phyloP scores from a whole-genome alignment of 2,888 invertebrate species.

The Nowickia ferox region DNA sequence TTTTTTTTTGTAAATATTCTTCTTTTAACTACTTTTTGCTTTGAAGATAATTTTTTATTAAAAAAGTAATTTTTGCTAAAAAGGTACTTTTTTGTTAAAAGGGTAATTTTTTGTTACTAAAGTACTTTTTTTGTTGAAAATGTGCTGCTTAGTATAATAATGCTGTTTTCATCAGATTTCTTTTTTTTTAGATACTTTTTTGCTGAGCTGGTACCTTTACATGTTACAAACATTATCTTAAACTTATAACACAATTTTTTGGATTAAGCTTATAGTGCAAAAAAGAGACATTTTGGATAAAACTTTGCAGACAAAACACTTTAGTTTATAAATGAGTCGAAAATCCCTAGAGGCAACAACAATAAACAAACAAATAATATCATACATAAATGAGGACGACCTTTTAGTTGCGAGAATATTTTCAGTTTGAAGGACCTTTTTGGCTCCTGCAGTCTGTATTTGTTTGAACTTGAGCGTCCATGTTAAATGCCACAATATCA shows the following conservation, averaged over 20 bases:
- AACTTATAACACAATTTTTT: background rate
- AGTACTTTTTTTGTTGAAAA: too few relatives aligned
- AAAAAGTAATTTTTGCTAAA: too few relatives aligned
- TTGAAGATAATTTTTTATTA: too few relatives aligned
- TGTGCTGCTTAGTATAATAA: too few relatives aligned
- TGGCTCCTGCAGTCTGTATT: background rate
- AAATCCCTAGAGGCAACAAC: conserved; percentile 73
- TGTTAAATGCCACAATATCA: conserved; percentile 50
- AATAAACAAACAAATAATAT: conserved; percentile 61
- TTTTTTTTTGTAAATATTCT: too few relatives aligned
- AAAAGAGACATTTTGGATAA: conserved; percentile 60
- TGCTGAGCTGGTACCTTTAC: too few relatives aligned
- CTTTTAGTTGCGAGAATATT: conserved; percentile 21
- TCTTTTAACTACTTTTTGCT: too few relatives aligned
- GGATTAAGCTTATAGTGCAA: background rate
- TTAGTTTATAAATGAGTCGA: conserved; percentile 70
- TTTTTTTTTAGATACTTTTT: too few relatives aligned
- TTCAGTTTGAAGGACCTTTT: conserved; percentile 33
- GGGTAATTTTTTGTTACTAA: too few relatives aligned
- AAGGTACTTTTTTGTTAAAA: too few relatives aligned
- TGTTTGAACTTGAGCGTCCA: conserved; percentile 1
- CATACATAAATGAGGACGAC: conserved; percentile 58
- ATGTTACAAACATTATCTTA: background rate
- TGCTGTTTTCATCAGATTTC: too few relatives aligned
- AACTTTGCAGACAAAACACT: conserved; percentile 75